Evolutionary conservation across 2,888 invertebrate species (phyloP).

Genomic region (Silvanus unidentatus): DNA sequence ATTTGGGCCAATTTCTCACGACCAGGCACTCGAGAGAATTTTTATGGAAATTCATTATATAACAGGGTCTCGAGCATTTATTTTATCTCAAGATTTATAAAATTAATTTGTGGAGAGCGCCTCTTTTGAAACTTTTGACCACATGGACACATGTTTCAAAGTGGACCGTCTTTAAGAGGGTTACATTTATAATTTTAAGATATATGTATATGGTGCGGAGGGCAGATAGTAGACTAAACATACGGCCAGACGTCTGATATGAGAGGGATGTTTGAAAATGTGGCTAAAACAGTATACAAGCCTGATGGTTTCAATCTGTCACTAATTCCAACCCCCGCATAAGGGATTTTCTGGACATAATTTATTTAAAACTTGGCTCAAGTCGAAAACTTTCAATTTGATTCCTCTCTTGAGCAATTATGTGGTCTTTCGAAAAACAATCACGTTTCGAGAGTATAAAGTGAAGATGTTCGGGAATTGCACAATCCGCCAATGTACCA

Average conservation of each 20-base stretch:
- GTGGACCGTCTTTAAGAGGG: conserved; percentile 4
- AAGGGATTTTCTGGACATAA: conserved; percentile 6
- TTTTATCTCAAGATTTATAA: too few relatives aligned
- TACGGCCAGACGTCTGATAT: conserved; percentile 32
- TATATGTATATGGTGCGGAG: not conserved
- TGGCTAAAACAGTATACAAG: conserved; percentile 33
- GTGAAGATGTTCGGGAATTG: too few relatives aligned
- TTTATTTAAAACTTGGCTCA: too few relatives aligned
- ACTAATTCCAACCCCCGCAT: conserved; percentile 37
- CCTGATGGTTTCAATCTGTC: conserved; percentile 48
- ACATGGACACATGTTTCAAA: conserved; percentile 1
- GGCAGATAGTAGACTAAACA: conserved; percentile 38
- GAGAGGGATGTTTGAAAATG: conserved; percentile 36
- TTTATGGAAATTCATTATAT: not conserved
- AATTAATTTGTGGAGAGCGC: not conserved
- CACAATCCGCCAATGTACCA: too few relatives aligned
- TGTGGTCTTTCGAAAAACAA: too few relatives aligned
- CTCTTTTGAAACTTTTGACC: conserved; percentile 2
- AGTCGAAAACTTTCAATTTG: too few relatives aligned
- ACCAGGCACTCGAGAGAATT: conserved; percentile 5
- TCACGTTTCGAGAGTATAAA: too few relatives aligned
- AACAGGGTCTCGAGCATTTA: too few relatives aligned
- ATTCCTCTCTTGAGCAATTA: too few relatives aligned
- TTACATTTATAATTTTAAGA: not conserved
- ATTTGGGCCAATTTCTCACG: conserved; percentile 7